A percentile compares a stretch with the other conserved stretches of the same genome.
Conservation (phyloP, 2,113 vertebrate genomes). For the Dicaeum eximium region DNA sequence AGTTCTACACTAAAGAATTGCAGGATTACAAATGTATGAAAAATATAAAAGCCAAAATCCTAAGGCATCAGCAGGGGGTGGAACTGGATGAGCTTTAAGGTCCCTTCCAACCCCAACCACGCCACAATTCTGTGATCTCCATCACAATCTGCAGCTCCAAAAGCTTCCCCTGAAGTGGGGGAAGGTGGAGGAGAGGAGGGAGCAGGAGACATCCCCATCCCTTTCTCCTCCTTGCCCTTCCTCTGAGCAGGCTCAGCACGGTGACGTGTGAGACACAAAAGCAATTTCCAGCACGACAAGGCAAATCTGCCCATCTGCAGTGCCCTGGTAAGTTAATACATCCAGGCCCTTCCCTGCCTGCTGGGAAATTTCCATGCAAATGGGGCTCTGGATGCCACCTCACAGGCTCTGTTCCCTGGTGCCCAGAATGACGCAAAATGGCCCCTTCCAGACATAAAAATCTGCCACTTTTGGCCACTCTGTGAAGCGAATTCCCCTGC, state of each 20-base stretch:
- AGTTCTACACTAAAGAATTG: rapidly evolving
- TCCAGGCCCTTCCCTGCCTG: not conserved
- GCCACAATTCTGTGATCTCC: not conserved
- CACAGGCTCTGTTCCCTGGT: not conserved
- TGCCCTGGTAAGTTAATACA: not conserved
- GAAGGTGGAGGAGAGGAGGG: not conserved
- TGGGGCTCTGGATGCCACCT: not conserved
- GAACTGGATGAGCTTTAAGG: not conserved
- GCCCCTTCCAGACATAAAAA: not conserved
- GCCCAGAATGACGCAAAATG: not conserved
- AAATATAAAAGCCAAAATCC: not conserved
- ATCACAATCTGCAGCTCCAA: not conserved
- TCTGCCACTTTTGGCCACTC: not conserved
- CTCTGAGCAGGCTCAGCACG: not conserved
- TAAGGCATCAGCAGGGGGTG: not conserved
- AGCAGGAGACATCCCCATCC: not conserved
- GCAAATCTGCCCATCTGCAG: not conserved
- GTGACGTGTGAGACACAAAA: not conserved
- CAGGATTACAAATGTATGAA: not conserved
- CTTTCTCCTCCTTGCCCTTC: not conserved
- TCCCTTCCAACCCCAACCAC: not conserved
- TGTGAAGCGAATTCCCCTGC: not conserved
- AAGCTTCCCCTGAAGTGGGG: not conserved
- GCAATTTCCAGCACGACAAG: not conserved
- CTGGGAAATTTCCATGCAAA: not conserved